phyloP scores from a whole-genome alignment of 2,797 vertebrate genomes.

The Melanotaenia trifasciata region DNA sequence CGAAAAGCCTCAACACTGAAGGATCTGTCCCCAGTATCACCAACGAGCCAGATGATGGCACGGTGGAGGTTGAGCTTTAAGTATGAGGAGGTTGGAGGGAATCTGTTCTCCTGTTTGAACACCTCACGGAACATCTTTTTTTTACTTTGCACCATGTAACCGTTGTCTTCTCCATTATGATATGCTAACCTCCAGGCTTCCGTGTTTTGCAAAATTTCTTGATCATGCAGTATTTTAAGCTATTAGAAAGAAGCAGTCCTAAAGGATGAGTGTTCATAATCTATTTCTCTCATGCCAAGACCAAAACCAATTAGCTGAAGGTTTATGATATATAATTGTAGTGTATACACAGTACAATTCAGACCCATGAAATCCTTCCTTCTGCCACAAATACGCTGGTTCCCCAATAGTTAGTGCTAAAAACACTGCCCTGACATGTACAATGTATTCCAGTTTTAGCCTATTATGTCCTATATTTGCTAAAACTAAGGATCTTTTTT shows the following conservation, averaged over 20 bases:
- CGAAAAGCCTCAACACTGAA: conserved; percentile 8
- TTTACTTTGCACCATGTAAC: conserved; percentile 13
- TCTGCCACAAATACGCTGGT: background rate
- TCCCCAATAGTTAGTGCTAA: background rate
- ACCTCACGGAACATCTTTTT: background rate
- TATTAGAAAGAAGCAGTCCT: conserved; percentile 21
- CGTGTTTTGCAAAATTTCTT: conserved; percentile 5
- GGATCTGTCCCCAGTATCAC: conserved; percentile 27
- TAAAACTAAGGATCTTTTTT: background rate
- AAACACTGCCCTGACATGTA: conserved; percentile 10
- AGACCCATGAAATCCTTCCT: background rate
- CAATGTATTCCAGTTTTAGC: background rate
- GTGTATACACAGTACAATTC: background rate
- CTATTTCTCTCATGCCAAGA: conserved; percentile 11
- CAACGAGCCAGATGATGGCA: conserved; percentile 68
- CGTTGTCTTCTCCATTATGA: background rate
- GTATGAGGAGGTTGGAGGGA: background rate
- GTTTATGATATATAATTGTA: background rate
- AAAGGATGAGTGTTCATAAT: background rate
- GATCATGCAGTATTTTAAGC: background rate
- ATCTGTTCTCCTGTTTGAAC: background rate
- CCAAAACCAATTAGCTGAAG: conserved; percentile 8
- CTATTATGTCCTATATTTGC: background rate
- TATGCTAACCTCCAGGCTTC: background rate
- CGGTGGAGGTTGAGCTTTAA: conserved; percentile 74